Base-by-base conservation (phyloP, 2,797 vertebrate genomes). In the Pempheris klunzingeri region DNA sequence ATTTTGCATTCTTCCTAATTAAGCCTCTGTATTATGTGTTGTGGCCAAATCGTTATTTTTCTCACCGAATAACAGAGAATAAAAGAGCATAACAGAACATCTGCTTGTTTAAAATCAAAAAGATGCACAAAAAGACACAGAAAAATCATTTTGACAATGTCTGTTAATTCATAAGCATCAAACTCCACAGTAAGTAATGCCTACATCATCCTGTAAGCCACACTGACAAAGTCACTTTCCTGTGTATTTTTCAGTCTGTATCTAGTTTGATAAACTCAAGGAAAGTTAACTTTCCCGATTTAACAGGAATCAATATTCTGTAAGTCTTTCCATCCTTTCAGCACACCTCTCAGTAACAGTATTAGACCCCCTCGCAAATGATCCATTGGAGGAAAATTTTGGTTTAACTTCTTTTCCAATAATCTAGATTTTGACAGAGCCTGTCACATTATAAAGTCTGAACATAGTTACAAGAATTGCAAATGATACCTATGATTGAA, bases 391-490 rank as follows among this genome's bases (percentile, higher is more conserved):
- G 73, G 75, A 83, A 74, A 61, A 65, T 85, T 92, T 88, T 78
- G 78, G 78, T 89, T 90, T 66, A 88, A 89, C 81, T 90, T 91
- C 87, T 77, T 80, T 86, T 92, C 85, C 89, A 91, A 88, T 91
- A 84, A 90, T 79, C 84, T 69, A 59, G 88, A 91, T 88, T 91
- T 90, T 94, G 93, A 93, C 93, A 90, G 86, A 90, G 71, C 74
- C 88, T 91, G 92, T 92, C 93, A 92, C 91, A 92, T 93, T 94
- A 92, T 92, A 88, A 94, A 90, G 89, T 91, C 91, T 87, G 90
- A 91, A 90, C 89, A 87, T 86, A 86, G 89, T 90, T 93, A 91
- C 89, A 91, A 81, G 88, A 92, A 93, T 93, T 88, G 89, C 52
- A 85, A 92, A 91, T 88, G 87, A 91, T 90, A 86, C 63, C 77